phyloP scores from a whole-genome alignment of 1,140 invertebrate species.

The Cydia pomonella region DNA sequence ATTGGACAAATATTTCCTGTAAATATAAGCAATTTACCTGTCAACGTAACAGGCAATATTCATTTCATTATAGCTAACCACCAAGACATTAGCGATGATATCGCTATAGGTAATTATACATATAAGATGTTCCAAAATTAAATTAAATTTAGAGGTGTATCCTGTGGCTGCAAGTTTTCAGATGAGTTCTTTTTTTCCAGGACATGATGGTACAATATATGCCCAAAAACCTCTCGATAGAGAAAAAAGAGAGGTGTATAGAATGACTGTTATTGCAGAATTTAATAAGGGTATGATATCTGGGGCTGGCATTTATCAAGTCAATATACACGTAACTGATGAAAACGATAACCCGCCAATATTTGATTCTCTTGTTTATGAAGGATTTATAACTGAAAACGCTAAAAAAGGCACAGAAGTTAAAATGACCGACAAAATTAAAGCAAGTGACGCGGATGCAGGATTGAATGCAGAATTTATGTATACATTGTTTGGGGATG shows the following conservation, averaged over 20 bases:
- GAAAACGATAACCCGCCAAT: constrained; percentile 95
- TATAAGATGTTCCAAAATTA: background rate
- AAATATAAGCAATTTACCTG: constrained; percentile 75
- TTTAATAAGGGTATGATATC: constrained; percentile 83
- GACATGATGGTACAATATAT: constrained; percentile 88
- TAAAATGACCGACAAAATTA: constrained; percentile 84
- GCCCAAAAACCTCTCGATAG: constrained; percentile 88
- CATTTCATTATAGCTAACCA: constrained; percentile 90
- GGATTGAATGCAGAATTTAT: constrained; percentile 88
- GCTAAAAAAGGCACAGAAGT: constrained; percentile 87
- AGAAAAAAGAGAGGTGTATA: constrained; percentile 87
- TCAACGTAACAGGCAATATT: constrained; percentile 74
- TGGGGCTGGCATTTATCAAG: constrained; percentile 88
- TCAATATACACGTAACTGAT: constrained; percentile 90
- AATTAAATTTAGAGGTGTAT: background rate
- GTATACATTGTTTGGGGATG: constrained; percentile 88
- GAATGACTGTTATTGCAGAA: constrained; percentile 90
- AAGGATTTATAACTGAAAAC: constrained; percentile 91
- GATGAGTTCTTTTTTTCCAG: constrained; percentile 53
- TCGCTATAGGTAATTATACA: constrained; percentile 83
- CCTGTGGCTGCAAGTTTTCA: background rate
- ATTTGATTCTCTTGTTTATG: constrained; percentile 87
- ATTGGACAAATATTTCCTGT: constrained; percentile 87
- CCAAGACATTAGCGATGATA: constrained; percentile 87
- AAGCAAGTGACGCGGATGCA: constrained; percentile 89